Base-by-base conservation (phyloP, 2,113 vertebrate genomes). In the Vidua chalybeata region DNA sequence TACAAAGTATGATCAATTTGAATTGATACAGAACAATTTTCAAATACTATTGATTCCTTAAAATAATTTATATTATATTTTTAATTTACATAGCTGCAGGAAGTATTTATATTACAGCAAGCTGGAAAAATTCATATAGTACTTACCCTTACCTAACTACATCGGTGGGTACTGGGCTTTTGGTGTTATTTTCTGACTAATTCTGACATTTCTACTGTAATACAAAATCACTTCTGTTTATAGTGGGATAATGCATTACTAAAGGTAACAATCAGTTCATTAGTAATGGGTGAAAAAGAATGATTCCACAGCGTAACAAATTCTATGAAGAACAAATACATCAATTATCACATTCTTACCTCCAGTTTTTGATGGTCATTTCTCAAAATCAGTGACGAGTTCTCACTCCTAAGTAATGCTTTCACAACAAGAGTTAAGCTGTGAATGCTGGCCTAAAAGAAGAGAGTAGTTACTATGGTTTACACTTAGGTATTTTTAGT, bases 361-460 rank as follows among this genome's bases (percentile, higher is more conserved):
- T 97, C 98, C 96, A 98, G 95, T 92, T 64, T 98, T 93, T 96
- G 96, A 94, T 98, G 95, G 19, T 92, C 96, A 52, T 95, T 96
- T 92, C 94, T 98, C 93, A 99, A 95, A 87, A 98, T 72, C 89
- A 99, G 96, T 15, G 98, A 96, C 30, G 98, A 94, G 72, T 97
- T 95, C 87, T 96, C 97, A 98, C 98, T 98, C 54, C 85, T 95
- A 84, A 98, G 97, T 48, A 97, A 97, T 22, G 97, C 99, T 23
- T 97, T 98, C 54, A 98, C 96, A 41, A 93, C 96, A 95, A 99
- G 97, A 58, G 98, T 93, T 66, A 99, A 95, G 71, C 96, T 98
- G 92, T 98, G 98, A 97, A 99, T 99, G 84, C 97, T 98, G 26
- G 98, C 97, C 99, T 99, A 96, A 21, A 98, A 97, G 81, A 90